A percentile compares a stretch with the other conserved stretches of the same genome.
Evolutionary conservation across 2,888 invertebrate genomes (phyloP).

Genomic region (Blera fallax): DNA sequence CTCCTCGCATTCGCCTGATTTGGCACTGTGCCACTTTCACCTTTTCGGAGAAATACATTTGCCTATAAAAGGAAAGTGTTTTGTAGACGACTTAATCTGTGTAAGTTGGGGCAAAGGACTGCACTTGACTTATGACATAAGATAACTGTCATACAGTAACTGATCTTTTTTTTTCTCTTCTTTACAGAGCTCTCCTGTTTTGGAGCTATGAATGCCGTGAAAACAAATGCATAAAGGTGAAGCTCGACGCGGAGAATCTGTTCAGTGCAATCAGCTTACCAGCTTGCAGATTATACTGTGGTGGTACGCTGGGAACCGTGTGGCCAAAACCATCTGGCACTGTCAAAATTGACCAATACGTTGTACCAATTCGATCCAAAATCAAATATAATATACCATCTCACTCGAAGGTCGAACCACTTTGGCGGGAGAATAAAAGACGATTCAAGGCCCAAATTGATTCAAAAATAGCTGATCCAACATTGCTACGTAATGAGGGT

Average conservation of each 20-base stretch:
- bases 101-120: no score
- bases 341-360: conserved; percentile 77
- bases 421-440: conserved; percentile 77
- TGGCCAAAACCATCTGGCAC: conserved; percentile 80
- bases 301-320: conserved; percentile 79
- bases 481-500: conserved; percentile 76
- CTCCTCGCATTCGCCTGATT: no score
- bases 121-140: no score
- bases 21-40: no score
- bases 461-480: conserved; percentile 71
- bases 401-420: conserved; percentile 53
- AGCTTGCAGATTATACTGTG: conserved; percentile 81
- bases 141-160: no score
- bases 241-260: conserved; percentile 49
- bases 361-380: conserved; percentile 78
- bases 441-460: conserved; percentile 75
- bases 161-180: not conserved
- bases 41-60: no score
- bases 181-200: not conserved
- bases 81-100: no score
- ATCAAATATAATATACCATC: conserved; percentile 76
- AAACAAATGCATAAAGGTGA: conserved; percentile 66
- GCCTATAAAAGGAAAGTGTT: no score
- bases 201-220: conserved; percentile 71
- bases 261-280: conserved; percentile 74